Evolutionary conservation across 2,113 vertebrate genomes (phyloP).

Genomic region (Petromus typicus): DNA sequence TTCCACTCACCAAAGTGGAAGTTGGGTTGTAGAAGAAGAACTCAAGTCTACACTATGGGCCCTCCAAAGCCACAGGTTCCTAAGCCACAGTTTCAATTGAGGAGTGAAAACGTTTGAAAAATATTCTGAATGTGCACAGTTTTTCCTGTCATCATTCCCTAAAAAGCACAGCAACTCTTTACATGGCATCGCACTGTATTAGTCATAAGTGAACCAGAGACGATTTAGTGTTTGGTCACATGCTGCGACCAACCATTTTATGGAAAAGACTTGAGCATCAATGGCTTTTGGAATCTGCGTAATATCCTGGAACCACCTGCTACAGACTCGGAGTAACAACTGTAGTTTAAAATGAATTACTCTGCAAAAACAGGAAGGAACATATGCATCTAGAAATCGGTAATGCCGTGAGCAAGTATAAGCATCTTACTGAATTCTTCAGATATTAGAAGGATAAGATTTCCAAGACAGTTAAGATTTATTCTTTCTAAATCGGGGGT

Average conservation of each 20-base stretch:
- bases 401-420: neutral
- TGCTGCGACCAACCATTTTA: neutral
- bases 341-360: neutral
- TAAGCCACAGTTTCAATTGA: neutral
- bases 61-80: neutral
- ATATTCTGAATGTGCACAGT: neutral
- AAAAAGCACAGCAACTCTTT: neutral
- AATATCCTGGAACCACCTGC: neutral
- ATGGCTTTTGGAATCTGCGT: neutral
- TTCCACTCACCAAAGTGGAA: neutral
- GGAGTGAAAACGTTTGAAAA: neutral
- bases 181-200: neutral
- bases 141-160: neutral
- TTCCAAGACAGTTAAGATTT: neutral
- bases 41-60: neutral
- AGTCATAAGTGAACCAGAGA: neutral
- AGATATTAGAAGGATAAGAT: neutral
- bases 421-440: neutral
- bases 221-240: neutral
- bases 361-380: fast-evolving
- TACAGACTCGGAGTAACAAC: neutral
- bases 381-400: neutral
- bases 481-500: neutral
- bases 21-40: neutral
- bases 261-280: no score